These are phyloP conservation scores for Aricia artaxerxes DNA, from an alignment of 2,888 invertebrate species.

Conservation along the genomic window DNA sequence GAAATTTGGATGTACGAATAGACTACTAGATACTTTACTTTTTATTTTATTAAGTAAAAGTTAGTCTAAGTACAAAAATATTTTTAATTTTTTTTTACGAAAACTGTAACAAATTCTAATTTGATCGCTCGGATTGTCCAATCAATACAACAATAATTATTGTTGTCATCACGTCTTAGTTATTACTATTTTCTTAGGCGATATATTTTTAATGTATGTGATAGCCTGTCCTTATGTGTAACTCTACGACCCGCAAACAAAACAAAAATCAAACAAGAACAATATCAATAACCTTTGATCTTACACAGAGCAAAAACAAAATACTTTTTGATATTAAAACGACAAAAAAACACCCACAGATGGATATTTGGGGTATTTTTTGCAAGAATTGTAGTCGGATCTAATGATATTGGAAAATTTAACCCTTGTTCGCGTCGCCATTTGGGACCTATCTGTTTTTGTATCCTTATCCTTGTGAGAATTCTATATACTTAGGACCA, in stretches of 20 bases:
- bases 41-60: too few relatives aligned
- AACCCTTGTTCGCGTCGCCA: background rate
- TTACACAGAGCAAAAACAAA: conserved; percentile 5
- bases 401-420: conserved; percentile 10
- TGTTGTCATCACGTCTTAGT: too few relatives aligned
- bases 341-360: background rate
- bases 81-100: too few relatives aligned
- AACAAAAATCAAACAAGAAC: conserved; percentile 10
- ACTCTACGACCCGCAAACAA: background rate
- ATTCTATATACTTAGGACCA: conserved; percentile 10
- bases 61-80: too few relatives aligned
- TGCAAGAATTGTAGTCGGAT: background rate
- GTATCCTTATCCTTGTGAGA: background rate
- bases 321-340: conserved; percentile 21
- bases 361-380: background rate
- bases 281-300: conserved; percentile 27
- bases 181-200: too few relatives aligned
- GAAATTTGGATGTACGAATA: too few relatives aligned
- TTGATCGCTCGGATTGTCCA: too few relatives aligned
- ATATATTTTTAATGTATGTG: background rate
- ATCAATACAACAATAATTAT: too few relatives aligned
- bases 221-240: background rate
- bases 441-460: conserved; percentile 18
- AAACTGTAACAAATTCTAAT: too few relatives aligned
- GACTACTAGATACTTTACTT: too few relatives aligned